Conservation (phyloP, 2,113 vertebrate species). For the Sinocyclocheilus rhinocerous region DNA sequence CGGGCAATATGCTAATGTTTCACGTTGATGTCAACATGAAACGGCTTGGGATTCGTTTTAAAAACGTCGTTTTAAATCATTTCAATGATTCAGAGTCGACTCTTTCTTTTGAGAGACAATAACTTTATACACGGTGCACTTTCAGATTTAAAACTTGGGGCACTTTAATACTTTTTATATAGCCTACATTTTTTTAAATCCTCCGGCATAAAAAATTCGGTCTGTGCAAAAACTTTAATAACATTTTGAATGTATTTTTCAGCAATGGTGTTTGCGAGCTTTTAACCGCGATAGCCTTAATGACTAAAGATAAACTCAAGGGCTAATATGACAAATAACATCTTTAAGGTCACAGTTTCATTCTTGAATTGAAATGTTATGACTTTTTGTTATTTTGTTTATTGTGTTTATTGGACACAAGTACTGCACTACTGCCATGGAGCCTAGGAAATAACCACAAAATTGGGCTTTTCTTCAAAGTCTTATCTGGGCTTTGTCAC, state of each 20-base stretch:
- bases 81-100: no score
- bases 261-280: not conserved
- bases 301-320: not conserved
- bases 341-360: slow-evolving; percentile 3
- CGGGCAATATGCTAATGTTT: no score
- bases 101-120: no score
- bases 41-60: no score
- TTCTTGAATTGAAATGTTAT: not conserved
- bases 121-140: no score
- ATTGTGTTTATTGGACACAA: not conserved
- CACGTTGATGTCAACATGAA: no score
- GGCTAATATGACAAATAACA: not conserved
- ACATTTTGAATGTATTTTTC: not conserved
- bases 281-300: not conserved
- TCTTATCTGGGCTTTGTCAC: slow-evolving; percentile 2
- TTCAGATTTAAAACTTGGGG: no score
- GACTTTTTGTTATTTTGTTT: slow-evolving; percentile 1
- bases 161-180: not conserved
- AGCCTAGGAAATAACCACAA: not conserved
- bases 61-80: no score
- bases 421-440: not conserved
- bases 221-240: not conserved
- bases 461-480: slow-evolving; percentile 3
- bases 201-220: not conserved
- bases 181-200: not conserved